phyloP scores from a whole-genome alignment of 2,113 vertebrate genomes.

The Camelus dromedarius region DNA sequence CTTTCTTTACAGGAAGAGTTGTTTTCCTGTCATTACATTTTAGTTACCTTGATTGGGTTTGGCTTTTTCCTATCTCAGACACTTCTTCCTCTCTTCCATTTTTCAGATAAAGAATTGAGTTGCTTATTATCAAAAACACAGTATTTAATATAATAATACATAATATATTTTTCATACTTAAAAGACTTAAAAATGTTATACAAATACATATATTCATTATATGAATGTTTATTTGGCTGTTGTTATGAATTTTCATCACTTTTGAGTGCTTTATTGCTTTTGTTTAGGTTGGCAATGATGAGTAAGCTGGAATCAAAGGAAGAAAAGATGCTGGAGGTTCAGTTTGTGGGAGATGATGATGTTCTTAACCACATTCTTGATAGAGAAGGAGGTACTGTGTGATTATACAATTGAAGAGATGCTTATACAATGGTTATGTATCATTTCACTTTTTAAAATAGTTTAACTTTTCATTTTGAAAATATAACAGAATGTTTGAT shows the following conservation, averaged over 20 bases:
- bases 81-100: background rate
- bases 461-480: conserved; percentile 49
- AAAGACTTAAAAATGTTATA: background rate
- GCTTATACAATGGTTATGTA: background rate
- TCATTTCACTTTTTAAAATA: conserved; percentile 30
- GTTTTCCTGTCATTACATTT: conserved; percentile 25
- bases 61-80: background rate
- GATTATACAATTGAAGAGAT: background rate
- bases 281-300: conserved; percentile 84
- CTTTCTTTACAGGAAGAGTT: conserved; percentile 22
- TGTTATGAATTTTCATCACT: conserved; percentile 33
- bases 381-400: conserved; percentile 90
- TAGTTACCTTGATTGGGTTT: background rate
- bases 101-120: conserved; percentile 58
- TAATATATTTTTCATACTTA: background rate
- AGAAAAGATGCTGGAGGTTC: conserved; percentile 87
- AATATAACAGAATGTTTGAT: conserved; percentile 20
- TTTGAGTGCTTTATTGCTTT: conserved; percentile 51
- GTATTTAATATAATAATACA: background rate
- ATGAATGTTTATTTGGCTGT: conserved; percentile 16
- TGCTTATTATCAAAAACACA: background rate
- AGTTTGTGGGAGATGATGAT: conserved; percentile 94
- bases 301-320: conserved; percentile 78
- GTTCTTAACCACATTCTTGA: conserved; percentile 95
- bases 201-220: conserved; percentile 46